Evolutionary conservation across 2,888 invertebrate species (phyloP), one percentile per base, ranked within the genome.

Genomic region (Macrophya alboannulata): DNA sequence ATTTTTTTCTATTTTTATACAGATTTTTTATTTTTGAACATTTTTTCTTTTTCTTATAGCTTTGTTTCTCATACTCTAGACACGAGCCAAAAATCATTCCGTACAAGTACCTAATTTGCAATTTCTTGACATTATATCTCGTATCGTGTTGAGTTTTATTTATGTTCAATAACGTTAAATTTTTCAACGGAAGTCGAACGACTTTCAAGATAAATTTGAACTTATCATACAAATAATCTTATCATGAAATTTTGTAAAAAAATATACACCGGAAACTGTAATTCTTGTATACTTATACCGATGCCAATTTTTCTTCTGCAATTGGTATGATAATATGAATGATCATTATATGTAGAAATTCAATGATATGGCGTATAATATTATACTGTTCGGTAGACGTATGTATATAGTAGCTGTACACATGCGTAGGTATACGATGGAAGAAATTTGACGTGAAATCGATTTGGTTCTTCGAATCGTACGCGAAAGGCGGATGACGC

Each of bases 381-480:
- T 72, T 40, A 21, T 25, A 72, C 72, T 72, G 72, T 8, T 45
- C 9, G 31, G 68, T 68, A 68, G 1, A 31, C 31, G 31, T 3
- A 31, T 31, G 31, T 31, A 31, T 31, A 31, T 2, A 2, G 3
- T 31, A 31, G 1, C 1, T 31, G 3, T 59, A 59, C 10, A 68
- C 68, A 17, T 55, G 12, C 25, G 17, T 12, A 21, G 31, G n/a
- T 74, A 45, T 74, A 43, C 72, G 72, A 74, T 45, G 25, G 25
- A 45, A 43, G 45, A 74, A 74, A 74, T 74, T 74, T 45, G 72
- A 74, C 72, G 45, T 74, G 72, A 74, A 74, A 74, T 74, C 45
- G 72, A 74, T 74, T 74, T 74, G 72, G 43, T 74, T 74, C 72
- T 74, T 45, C 72, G 72, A 74, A 74, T 74, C 45, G n/a, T 12